phyloP scores from a whole-genome alignment of 2,888 invertebrate genomes.

The Julus scandinavius region DNA sequence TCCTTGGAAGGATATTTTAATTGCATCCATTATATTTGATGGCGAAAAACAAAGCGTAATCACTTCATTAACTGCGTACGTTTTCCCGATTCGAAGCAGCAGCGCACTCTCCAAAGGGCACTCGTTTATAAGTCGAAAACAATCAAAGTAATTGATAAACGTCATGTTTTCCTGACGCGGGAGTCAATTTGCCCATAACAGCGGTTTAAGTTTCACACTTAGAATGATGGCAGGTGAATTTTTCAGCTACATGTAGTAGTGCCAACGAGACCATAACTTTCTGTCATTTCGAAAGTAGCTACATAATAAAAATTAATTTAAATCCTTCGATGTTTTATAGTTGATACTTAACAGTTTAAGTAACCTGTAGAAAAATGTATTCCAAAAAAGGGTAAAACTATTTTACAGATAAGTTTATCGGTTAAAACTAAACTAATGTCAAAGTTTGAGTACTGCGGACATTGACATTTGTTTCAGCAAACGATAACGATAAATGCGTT shows the following conservation, averaged over 20 bases:
- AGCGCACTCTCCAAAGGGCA: background rate
- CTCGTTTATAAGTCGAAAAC: background rate
- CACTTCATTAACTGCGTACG: constrained; percentile 9
- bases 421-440: too few relatives aligned
- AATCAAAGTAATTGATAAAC: background rate
- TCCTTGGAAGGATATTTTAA: constrained; percentile 30
- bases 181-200: background rate
- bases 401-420: too few relatives aligned
- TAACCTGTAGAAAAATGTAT: too few relatives aligned
- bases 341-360: too few relatives aligned
- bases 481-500: background rate
- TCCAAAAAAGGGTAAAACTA: too few relatives aligned
- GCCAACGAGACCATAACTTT: background rate
- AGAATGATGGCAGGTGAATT: background rate
- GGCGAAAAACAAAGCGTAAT: constrained; percentile 34
- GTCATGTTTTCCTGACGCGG: background rate
- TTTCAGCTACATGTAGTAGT: background rate
- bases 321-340: too few relatives aligned
- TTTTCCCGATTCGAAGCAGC: background rate
- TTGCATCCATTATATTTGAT: constrained; percentile 34
- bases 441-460: too few relatives aligned
- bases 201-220: background rate
- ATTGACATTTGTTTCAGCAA: too few relatives aligned
- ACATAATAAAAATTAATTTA: too few relatives aligned
- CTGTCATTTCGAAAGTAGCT: too few relatives aligned